Percentiles rank a stretch among this genome's conserved stretches.
Conservation (phyloP, 1,140 invertebrate genomes). For the Delia radicum region DNA sequence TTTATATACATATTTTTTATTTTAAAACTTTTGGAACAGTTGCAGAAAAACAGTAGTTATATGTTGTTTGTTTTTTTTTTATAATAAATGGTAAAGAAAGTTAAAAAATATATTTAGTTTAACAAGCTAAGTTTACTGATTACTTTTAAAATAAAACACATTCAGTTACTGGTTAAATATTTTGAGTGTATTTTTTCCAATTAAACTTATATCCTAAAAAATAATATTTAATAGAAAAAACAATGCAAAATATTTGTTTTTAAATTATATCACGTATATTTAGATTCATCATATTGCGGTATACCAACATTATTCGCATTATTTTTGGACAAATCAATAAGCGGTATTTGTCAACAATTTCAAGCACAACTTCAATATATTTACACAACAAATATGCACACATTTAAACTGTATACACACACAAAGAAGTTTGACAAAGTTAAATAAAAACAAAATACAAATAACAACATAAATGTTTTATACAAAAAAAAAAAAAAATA, state of each 20-base stretch:
- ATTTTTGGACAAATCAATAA: background rate
- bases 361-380: background rate
- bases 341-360: background rate
- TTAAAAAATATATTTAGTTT: no score
- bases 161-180: background rate
- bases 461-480: no score
- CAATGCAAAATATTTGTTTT: background rate
- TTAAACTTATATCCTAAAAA: background rate
- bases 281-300: background rate
- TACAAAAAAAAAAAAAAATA: no score
- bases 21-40: no score
- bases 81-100: no score
- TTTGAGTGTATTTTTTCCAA: no score
- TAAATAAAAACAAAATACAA: background rate
- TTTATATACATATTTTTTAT: no score
- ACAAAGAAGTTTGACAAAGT: no score
- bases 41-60: no score
- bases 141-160: no score
- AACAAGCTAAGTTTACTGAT: no score
- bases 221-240: background rate
- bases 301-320: background rate
- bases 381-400: background rate
- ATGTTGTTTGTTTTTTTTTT: no score
- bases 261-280: background rate
- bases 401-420: background rate